Percentiles rank a stretch among this genome's conserved stretches.
Conservation (phyloP, 2,797 vertebrate species). For the Darevskia nairensis region DNA sequence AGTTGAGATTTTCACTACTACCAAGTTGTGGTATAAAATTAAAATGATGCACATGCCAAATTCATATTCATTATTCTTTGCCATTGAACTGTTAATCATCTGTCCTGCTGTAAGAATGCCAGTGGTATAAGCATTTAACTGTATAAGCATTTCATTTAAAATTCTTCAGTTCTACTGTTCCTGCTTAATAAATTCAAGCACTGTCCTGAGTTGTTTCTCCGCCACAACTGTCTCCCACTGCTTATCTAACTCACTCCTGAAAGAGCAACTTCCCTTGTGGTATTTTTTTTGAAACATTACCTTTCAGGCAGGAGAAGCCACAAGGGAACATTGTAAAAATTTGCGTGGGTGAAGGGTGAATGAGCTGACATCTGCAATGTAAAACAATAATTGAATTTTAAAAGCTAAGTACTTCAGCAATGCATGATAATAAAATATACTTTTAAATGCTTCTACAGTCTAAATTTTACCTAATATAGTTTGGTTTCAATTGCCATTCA, state of each 20-base stretch:
- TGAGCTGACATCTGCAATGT: constrained; percentile 56
- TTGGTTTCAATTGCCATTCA: constrained; percentile 65
- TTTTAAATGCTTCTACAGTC: constrained; percentile 57
- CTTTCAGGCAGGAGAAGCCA: constrained; percentile 48
- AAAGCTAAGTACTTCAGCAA: constrained; percentile 58
- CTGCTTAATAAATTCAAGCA: constrained; percentile 30
- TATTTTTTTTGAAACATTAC: constrained; percentile 45
- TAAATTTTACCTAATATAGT: constrained; percentile 65
- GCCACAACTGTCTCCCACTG: background rate
- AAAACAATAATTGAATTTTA: constrained; percentile 70
- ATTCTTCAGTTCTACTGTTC: constrained; percentile 19
- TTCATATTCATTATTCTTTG: constrained; percentile 4
- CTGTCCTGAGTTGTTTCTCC: background rate
- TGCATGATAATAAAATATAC: constrained; percentile 66
- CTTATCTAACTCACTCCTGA: constrained; percentile 26
- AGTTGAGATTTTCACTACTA: background rate
- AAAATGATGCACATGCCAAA: background rate
- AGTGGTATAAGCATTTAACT: constrained; percentile 19
- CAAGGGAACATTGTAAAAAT: constrained; percentile 40
- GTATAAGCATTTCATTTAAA: constrained; percentile 32
- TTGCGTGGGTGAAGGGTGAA: constrained; percentile 54
- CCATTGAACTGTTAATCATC: constrained; percentile 21
- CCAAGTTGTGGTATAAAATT: background rate
- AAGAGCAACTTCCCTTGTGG: constrained; percentile 39
- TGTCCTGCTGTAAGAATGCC: background rate